Evolutionary conservation across 2,797 vertebrate genomes (phyloP), one percentile per base, ranked within the genome.

Genomic region (Poeciliopsis turneri): DNA sequence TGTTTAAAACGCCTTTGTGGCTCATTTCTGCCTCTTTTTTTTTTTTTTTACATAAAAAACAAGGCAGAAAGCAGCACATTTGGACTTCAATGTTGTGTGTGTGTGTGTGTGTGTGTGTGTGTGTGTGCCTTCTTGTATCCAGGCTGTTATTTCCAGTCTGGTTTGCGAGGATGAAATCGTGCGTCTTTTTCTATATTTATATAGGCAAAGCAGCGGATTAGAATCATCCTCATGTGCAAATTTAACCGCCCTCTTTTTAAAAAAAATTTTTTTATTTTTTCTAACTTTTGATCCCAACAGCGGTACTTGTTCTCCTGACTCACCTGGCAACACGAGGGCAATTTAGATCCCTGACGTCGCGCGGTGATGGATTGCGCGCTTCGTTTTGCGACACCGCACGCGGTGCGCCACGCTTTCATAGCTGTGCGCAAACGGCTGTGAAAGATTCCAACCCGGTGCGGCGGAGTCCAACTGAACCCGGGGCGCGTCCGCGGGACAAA

Each of bases 331-430:
- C 5, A 93, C 95, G 94, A 96, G 93, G 94, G 96, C 95, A 87
- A 95, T 96, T 95, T 93, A 92, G 95, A 95, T 95, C 96, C 95
- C 94, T 93, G 92, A 92, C 95, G 93, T 94, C 90, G 76, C 91
- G 30, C 51, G 90, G 94, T 97, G 97, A 98, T 97, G 97, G 97
- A 97, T 97, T 93, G 96, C 86, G 94, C 94, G 95, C 95, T 96
- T 96, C 94, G 82, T 96, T 97, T 97, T 97, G 97, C 94, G 96
- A 96, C 96, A 97, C 97, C 18, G 20, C 96, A 96, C 96, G 94
- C 96, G 95, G 95, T 95, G 95, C 25, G 64, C 94, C 93, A 93
- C 90, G 96, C 95, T 97, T 97, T 97, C 97, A 97, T 96, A 95
- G 96, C 96, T 96, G 96, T 90, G 95, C 96, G 97, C 41, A 97